These are phyloP conservation scores for Ethmia dodecea DNA, from an alignment of 2,888 invertebrate species.

Conservation along the genomic window DNA sequence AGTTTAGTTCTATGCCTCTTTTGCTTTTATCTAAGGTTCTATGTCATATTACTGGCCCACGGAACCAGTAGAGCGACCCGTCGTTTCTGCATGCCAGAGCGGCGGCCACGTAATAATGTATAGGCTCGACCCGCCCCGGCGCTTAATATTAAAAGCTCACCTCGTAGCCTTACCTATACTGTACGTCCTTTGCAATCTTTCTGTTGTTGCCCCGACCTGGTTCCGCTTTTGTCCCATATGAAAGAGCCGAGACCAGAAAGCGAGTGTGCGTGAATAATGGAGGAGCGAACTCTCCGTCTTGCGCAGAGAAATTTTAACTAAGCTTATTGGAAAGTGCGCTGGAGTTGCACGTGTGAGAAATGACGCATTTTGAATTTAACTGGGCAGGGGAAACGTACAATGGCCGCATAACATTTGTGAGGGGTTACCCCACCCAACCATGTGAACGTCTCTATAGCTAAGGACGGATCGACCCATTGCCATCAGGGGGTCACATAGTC, in stretches of 20 bases:
- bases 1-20: too few relatives aligned
- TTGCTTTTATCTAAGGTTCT: too few relatives aligned
- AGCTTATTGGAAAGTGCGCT: conserved; percentile 48
- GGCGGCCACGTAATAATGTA: neutral
- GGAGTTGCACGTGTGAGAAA: neutral
- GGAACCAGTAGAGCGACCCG: too few relatives aligned
- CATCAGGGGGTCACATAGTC: too few relatives aligned
- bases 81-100: neutral
- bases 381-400: too few relatives aligned
- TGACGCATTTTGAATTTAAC: neutral
- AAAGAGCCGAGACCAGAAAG: conserved; percentile 63
- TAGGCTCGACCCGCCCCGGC: too few relatives aligned
- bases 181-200: conserved; percentile 61
- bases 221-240: conserved; percentile 66
- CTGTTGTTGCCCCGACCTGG: conserved; percentile 68
- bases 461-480: too few relatives aligned
- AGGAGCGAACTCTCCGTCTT: conserved; percentile 47
- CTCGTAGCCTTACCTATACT: conserved; percentile 37
- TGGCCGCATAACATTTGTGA: too few relatives aligned
- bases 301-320: conserved; percentile 54
- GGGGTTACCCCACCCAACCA: too few relatives aligned
- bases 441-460: too few relatives aligned
- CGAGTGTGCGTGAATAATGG: conserved; percentile 70
- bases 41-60: too few relatives aligned
- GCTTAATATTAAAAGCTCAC: conserved; percentile 65